Base-by-base conservation (phyloP, 2,113 vertebrate species). In the Elachura formosa region DNA sequence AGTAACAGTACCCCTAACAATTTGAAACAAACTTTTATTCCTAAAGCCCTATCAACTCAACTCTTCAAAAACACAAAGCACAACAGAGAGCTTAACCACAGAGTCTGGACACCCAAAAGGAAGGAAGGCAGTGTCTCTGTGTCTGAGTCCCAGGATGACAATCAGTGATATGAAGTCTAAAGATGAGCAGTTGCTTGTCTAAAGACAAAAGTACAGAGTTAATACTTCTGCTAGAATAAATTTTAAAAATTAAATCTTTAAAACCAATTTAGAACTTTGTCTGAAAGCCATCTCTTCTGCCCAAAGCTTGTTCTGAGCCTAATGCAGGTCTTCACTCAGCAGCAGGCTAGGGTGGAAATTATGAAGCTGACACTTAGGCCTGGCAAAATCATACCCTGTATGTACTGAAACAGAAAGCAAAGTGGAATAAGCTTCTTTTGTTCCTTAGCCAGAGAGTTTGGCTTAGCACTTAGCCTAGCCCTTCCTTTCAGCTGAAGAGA, bases 81-180 rank as follows among this genome's bases (percentile, higher is more conserved):
- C 45, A 55, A 36, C 1, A 38, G 19, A 85, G 31, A 92, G 25
- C n/a, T n/a, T 49, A 75, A 71, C 29, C 13, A 62, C 41, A 54
- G 38, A 21, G 11, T 2, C 69, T 9, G 43, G 40, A 51, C 21
- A 46, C 41, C 17, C 3, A 3, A 3, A 31, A 71, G 51, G 55
- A 80, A 78, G 13, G 36, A 68, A 61, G 17, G 40, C 2, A 18
- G 20, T 2, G 1, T 62, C 26, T 66, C 77, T 0, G 0, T 11
- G 9, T 40, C 88, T 9, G 34, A 56, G n/a, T 63, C 26, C 24
- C 59, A 75, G 36, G 36, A 63, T n/a, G 38, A 84, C 25, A n/a
- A 49, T 26, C 24, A 41, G 41, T 24, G 31, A 43, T 14, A 67
- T 0, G 9, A 72, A 74, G 52, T 38, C 36, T 67, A n/a, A 72